These are phyloP conservation scores for Nibea coibor DNA, from an alignment of 2,113 vertebrate species.

Conservation along the genomic window DNA sequence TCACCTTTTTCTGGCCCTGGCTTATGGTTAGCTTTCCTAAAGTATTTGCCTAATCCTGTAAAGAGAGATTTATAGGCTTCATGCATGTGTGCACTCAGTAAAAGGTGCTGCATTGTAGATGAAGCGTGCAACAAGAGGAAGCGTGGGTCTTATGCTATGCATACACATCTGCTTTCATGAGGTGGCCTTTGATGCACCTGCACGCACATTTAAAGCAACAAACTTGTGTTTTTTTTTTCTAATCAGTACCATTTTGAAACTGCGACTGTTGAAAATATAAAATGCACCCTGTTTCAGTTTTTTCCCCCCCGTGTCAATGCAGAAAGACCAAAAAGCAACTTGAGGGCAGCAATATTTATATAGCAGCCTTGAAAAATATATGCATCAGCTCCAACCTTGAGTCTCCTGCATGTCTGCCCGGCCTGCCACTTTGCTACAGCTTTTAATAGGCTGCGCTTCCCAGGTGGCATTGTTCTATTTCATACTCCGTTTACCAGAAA, in stretches of 20 bases:
- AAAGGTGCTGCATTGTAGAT: background rate
- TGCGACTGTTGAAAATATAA: background rate
- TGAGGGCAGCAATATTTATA: constrained; percentile 35
- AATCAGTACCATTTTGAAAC: background rate
- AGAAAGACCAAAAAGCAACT: constrained; percentile 11
- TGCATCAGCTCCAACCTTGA: constrained; percentile 64
- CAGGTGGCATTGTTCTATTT: constrained; percentile 61
- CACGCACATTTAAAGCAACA: background rate
- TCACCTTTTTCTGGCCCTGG: constrained; percentile 23
- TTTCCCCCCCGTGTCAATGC: constrained; percentile 17
- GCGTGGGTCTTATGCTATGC: background rate
- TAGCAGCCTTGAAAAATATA: constrained; percentile 48
- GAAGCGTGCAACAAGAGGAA: background rate
- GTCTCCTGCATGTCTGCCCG: constrained; percentile 36
- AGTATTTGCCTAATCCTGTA: constrained; percentile 48
- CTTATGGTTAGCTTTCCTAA: constrained; percentile 41
- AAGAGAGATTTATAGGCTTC: constrained; percentile 33
- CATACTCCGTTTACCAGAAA: constrained; percentile 48
- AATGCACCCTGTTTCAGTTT: background rate
- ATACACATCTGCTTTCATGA: background rate
- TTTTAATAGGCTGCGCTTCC: constrained; percentile 60
- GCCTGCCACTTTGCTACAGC: constrained; percentile 45
- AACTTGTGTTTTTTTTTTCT: background rate
- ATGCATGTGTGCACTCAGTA: constrained; percentile 1
- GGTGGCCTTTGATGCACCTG: background rate